Evolutionary conservation across 2,888 invertebrate genomes (phyloP).

Genomic region (Nomada fabriciana): DNA sequence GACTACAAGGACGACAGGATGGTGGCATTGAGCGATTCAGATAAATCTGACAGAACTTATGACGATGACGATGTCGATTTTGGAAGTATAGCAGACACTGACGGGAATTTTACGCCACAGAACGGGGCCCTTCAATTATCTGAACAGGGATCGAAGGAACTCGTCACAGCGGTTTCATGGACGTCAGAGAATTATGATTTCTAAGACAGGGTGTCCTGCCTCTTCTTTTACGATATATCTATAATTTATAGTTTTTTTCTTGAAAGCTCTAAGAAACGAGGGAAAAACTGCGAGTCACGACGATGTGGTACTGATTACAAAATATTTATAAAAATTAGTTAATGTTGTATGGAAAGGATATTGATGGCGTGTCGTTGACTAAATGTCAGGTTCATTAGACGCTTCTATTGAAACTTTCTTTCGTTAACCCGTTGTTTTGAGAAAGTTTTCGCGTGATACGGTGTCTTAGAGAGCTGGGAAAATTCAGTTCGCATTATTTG

Average conservation of each 20-base stretch:
- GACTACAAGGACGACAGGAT: constrained; percentile 53
- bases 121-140: constrained; percentile 68
- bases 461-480: not conserved
- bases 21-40: constrained; percentile 55
- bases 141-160: constrained; percentile 70
- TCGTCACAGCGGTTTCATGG: constrained; percentile 73
- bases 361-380: not conserved
- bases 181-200: constrained; percentile 75
- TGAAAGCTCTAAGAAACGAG: not conserved
- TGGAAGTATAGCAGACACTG: constrained; percentile 33
- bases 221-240: not conserved
- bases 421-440: not conserved
- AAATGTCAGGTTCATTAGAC: not conserved
- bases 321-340: not conserved
- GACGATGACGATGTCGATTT: constrained; percentile 44
- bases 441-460: not conserved
- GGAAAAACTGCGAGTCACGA: constrained; percentile 11
- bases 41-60: constrained; percentile 5
- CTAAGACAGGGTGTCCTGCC: constrained; percentile 44
- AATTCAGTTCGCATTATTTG: not conserved
- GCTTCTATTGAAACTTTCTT: constrained; percentile 6
- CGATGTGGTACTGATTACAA: not conserved
- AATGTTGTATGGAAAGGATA: not conserved
- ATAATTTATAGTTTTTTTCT: not conserved
- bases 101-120: constrained; percentile 62